These are phyloP conservation scores for Tetrao urogallus DNA, from an alignment of 2,113 vertebrate genomes.

Conservation along the genomic window DNA sequence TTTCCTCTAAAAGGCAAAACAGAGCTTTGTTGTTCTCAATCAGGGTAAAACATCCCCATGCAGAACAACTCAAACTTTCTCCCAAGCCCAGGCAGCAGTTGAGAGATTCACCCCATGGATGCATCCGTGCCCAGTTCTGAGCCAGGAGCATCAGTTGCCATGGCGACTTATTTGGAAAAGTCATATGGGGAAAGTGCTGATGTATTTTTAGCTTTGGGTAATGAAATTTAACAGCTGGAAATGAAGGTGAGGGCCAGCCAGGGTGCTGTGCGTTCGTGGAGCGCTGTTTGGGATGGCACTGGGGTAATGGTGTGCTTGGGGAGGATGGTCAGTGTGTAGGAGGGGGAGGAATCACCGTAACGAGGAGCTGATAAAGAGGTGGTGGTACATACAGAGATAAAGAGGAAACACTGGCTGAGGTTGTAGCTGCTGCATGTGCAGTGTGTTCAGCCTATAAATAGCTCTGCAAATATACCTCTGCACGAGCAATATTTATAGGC, in stretches of 20 bases:
- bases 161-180: constrained; percentile 27
- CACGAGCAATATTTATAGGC: constrained; percentile 55
- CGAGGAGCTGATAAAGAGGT: not conserved
- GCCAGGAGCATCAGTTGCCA: constrained; percentile 57
- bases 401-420: constrained; percentile 32
- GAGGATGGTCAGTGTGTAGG: rapidly evolving
- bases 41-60: not conserved
- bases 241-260: constrained; percentile 17
- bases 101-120: not conserved
- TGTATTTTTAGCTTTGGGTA: constrained; percentile 62
- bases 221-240: constrained; percentile 50
- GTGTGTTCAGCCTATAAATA: constrained; percentile 51
- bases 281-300: rapidly evolving
- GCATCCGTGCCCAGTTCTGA: not conserved
- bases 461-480: constrained; percentile 30
- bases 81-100: not conserved
- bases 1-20: not conserved
- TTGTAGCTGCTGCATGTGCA: not conserved
- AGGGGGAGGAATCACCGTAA: not conserved
- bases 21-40: not conserved
- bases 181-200: constrained; percentile 41
- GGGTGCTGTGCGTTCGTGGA: not conserved
- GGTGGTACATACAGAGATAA: not conserved
- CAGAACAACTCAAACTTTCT: not conserved
- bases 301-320: rapidly evolving